Evolutionary conservation across 1,140 invertebrate genomes (phyloP).

Genomic region (Parapsyche elsis): DNA sequence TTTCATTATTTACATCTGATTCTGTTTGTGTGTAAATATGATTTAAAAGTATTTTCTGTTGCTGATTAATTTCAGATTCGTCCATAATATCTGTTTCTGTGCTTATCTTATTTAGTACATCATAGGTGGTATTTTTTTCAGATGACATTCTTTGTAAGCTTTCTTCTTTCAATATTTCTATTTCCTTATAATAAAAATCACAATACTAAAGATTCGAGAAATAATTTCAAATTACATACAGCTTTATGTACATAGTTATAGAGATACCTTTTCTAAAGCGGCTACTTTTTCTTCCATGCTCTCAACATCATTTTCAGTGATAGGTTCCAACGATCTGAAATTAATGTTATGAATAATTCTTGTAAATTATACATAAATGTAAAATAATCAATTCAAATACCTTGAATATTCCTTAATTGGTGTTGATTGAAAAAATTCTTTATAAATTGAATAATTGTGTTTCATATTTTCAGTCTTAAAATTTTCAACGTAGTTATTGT

Average conservation of each 20-base stretch:
- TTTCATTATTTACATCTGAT: not conserved
- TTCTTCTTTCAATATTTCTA: slow-evolving; percentile 7
- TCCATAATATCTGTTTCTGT: not conserved
- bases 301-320: slow-evolving; percentile 1
- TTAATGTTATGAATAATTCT: not conserved
- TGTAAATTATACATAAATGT: not conserved
- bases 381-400: too few relatives aligned
- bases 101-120: not conserved
- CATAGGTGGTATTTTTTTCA: too few relatives aligned
- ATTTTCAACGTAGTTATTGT: not conserved
- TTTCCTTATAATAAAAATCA: slow-evolving; percentile 11
- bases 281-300: not conserved
- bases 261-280: not conserved
- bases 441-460: too few relatives aligned
- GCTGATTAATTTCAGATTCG: not conserved
- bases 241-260: not conserved
- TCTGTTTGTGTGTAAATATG: not conserved
- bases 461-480: not conserved
- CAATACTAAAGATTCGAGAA: not conserved
- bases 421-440: too few relatives aligned
- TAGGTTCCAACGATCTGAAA: slow-evolving; percentile 16
- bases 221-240: not conserved
- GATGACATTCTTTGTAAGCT: not conserved
- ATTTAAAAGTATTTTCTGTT: not conserved
- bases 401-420: too few relatives aligned